phyloP scores from a whole-genome alignment of 2,888 invertebrate species.

The Bombylius discolor region DNA sequence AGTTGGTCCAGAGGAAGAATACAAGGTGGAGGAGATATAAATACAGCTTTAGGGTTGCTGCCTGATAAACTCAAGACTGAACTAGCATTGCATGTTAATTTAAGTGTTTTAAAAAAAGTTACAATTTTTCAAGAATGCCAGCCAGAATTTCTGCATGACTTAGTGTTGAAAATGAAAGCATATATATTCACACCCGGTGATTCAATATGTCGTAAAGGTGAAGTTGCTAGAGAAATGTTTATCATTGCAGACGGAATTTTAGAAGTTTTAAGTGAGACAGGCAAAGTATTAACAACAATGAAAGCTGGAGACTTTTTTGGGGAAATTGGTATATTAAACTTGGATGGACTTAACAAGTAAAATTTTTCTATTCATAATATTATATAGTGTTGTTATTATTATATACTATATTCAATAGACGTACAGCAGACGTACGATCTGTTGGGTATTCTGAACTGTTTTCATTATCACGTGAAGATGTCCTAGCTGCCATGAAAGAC shows the following conservation, averaged over 20 bases:
- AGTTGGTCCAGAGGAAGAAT: conserved; percentile 94
- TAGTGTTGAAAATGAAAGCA: conserved; percentile 95
- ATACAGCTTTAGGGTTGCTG: conserved; percentile 80
- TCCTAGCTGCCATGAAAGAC: conserved; percentile 88
- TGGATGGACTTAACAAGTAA: conserved; percentile 92
- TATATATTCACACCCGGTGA: conserved; percentile 97
- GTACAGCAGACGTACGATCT: conserved; percentile 90
- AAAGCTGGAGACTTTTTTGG: conserved; percentile 96
- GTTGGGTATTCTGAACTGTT: conserved; percentile 93
- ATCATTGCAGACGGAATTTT: conserved; percentile 95
- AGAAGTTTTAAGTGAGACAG: conserved; percentile 89
- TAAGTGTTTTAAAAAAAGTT: conserved; percentile 91
- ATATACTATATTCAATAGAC: conserved; percentile 42
- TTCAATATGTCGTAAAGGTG: conserved; percentile 87
- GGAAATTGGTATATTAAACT: conserved; percentile 90
- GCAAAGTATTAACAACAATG: conserved; percentile 87
- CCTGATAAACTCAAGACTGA: conserved; percentile 96
- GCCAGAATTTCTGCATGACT: conserved; percentile 91
- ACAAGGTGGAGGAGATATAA: conserved; percentile 92
- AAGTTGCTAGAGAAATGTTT: conserved; percentile 94
- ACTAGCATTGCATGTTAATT: conserved; percentile 86
- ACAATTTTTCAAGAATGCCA: conserved; percentile 96
- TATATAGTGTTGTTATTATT: not conserved
- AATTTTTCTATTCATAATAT: not conserved
- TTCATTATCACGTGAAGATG: conserved; percentile 86